Percentiles rank a stretch among this genome's conserved stretches.
These are phyloP conservation scores for Oopsacas minuta DNA, from an alignment of 37 sponge, comb jelly and placozoan species.

Conservation along the genomic window DNA sequence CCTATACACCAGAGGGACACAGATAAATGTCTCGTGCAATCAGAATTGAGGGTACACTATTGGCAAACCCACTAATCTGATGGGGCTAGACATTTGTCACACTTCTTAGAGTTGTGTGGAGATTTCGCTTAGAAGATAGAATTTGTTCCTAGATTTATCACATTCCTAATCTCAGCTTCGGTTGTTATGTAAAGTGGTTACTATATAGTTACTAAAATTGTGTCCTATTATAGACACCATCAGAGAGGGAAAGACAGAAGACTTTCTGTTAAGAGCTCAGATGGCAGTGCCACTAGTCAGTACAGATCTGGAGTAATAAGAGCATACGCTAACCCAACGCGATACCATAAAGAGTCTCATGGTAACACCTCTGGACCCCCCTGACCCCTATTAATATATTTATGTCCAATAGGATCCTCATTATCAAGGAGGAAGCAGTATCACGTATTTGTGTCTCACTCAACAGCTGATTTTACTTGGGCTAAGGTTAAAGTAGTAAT, in stretches of 20 bases:
- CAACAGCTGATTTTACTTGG: slow-evolving; percentile 40
- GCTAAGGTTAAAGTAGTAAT: slow-evolving; percentile 28
- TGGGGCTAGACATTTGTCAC: no score
- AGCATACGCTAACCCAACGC: not conserved
- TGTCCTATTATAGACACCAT: not conserved
- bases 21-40: no score
- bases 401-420: not conserved
- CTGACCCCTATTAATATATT: no score
- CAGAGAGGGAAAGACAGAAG: not conserved
- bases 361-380: not conserved
- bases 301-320: not conserved
- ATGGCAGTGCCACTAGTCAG: not conserved
- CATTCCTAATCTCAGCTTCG: no score
- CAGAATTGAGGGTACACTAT: no score
- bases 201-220: not conserved
- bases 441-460: slow-evolving; percentile 69
- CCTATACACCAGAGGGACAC: no score
- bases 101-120: no score
- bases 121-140: no score
- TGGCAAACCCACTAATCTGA: no score
- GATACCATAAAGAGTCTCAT: slow-evolving; percentile 11
- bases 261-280: not conserved
- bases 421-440: slow-evolving; percentile 27
- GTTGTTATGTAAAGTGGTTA: no score
- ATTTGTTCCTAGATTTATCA: no score